These are phyloP conservation scores for Magallana gigas DNA, from an alignment of 1,140 invertebrate species.

Conservation along the genomic window DNA sequence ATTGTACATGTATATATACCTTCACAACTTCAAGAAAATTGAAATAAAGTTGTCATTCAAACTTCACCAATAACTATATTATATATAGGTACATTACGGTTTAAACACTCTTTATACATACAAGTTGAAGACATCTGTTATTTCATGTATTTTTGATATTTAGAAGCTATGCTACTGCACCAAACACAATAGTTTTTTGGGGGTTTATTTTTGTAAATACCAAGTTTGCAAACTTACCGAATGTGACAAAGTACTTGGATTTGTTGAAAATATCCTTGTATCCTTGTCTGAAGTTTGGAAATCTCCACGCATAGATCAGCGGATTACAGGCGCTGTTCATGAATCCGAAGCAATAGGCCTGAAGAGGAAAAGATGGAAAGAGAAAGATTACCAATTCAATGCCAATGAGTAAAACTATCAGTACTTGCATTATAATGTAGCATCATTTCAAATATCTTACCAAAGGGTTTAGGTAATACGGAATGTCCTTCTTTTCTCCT, in stretches of 20 bases:
- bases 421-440: too few relatives aligned
- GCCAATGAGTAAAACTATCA: too few relatives aligned
- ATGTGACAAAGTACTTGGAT: not conserved
- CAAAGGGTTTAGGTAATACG: conserved; percentile 4
- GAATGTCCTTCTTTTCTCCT: conserved; percentile 67
- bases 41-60: not conserved
- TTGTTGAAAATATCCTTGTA: conserved; percentile 77
- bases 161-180: too few relatives aligned
- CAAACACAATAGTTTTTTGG: too few relatives aligned
- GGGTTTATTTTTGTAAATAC: too few relatives aligned
- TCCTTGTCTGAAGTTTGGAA: conserved; percentile 78
- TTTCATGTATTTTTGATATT: too few relatives aligned
- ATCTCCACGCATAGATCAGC: conserved; percentile 79
- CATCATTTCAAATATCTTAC: too few relatives aligned
- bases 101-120: too few relatives aligned
- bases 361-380: conserved; percentile 43
- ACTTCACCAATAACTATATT: not conserved
- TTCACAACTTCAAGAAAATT: not conserved
- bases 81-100: too few relatives aligned
- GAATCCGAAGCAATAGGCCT: conserved; percentile 79
- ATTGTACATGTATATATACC: too few relatives aligned
- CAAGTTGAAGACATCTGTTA: too few relatives aligned
- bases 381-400: too few relatives aligned
- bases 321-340: conserved; percentile 80
- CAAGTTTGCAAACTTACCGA: not conserved